Evolutionary conservation across 1,140 invertebrate genomes (phyloP).

Genomic region (Arion vulgaris): DNA sequence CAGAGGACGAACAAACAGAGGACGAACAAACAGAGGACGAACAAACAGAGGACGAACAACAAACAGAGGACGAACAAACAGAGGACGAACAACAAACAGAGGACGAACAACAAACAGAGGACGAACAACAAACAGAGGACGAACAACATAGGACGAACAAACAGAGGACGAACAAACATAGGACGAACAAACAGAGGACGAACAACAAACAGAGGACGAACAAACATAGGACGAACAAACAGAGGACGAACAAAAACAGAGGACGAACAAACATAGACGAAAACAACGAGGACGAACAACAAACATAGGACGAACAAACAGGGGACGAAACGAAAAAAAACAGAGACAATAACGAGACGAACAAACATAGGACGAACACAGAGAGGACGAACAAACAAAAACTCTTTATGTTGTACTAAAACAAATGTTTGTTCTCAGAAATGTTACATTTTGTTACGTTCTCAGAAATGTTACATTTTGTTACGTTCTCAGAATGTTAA

Average conservation of each 20-base stretch:
- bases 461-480: no score
- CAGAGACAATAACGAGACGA: neutral
- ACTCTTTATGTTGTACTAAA: no score
- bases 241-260: constrained; percentile 6
- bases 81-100: no score
- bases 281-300: neutral
- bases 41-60: no score
- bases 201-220: neutral
- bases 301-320: neutral
- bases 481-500: no score
- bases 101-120: no score
- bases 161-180: no score
- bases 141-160: neutral
- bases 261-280: neutral
- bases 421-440: no score
- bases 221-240: neutral
- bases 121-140: neutral
- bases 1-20: no score
- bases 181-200: neutral
- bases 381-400: neutral
- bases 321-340: constrained; percentile 17
- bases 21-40: no score
- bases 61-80: no score
- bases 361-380: neutral
- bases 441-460: no score